Conservation (phyloP, 1,140 invertebrate species). For the Papilio dardanus region DNA sequence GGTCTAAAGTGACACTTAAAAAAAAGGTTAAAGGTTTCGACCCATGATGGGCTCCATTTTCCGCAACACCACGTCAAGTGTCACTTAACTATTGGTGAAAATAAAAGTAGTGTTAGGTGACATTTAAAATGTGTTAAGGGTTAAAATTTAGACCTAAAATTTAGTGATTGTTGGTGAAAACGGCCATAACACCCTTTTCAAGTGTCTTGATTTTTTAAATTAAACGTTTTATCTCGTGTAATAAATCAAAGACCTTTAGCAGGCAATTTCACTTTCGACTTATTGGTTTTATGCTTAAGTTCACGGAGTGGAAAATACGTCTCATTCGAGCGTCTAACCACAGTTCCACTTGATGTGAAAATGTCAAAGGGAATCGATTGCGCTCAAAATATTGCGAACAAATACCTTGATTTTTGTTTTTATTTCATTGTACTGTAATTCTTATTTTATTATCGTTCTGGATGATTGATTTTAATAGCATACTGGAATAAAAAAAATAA, state of each 20-base stretch:
- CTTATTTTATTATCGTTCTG: not conserved
- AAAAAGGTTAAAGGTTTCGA: too few relatives aligned
- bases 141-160: too few relatives aligned
- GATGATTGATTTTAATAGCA: not conserved
- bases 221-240: not conserved
- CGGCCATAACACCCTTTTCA: too few relatives aligned
- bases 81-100: too few relatives aligned
- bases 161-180: too few relatives aligned
- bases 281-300: conserved; percentile 34
- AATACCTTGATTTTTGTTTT: not conserved
- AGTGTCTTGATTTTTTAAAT: not conserved
- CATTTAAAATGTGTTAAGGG: too few relatives aligned
- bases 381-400: conserved; percentile 2
- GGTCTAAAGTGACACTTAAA: too few relatives aligned
- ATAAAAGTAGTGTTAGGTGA: too few relatives aligned
- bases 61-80: too few relatives aligned
- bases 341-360: conserved; percentile 27
- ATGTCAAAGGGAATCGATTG: conserved; percentile 31
- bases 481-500: not conserved
- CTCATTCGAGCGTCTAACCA: conserved; percentile 23
- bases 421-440: not conserved
- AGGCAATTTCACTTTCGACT: conserved; percentile 31
- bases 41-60: too few relatives aligned
- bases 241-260: conserved; percentile 14
- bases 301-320: conserved; percentile 31